phyloP scores from a whole-genome alignment of 2,797 vertebrate genomes.

The Delichon dasypus region DNA sequence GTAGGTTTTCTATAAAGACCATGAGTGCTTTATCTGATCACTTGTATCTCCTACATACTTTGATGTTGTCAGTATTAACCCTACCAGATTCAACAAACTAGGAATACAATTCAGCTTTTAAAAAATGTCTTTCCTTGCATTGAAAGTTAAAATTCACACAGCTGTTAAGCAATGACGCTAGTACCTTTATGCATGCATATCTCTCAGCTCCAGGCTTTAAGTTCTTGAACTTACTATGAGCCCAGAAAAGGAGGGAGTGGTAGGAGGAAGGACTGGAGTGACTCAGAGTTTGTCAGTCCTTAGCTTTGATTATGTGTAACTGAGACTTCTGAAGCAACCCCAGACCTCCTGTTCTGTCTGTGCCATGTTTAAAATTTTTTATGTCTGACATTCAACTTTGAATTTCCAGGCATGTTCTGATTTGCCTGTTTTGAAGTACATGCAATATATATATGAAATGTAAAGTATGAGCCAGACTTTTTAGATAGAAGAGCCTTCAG shows the following conservation, averaged over 20 bases:
- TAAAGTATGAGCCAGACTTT: neutral
- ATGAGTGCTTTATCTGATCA: neutral
- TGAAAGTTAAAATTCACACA: neutral
- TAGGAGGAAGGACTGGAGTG: neutral
- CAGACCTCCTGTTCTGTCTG: neutral
- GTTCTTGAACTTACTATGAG: neutral
- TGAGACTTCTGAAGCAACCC: neutral
- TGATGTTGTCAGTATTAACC: neutral
- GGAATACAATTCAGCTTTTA: neutral
- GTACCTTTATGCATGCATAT: neutral
- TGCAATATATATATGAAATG: neutral
- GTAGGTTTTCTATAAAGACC: neutral
- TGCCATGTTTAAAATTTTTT: neutral
- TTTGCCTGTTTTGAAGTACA: neutral
- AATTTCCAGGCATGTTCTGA: conserved; percentile 4
- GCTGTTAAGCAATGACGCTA: neutral
- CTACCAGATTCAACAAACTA: neutral
- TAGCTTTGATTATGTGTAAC: neutral
- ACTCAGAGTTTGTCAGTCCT: conserved; percentile 23
- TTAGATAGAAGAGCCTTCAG: neutral
- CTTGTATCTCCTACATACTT: neutral
- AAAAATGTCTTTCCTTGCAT: neutral
- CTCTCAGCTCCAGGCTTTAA: neutral
- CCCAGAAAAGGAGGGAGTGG: neutral
- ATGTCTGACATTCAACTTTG: neutral